phyloP scores from a whole-genome alignment of 1,140 invertebrate genomes.

The Eueides isabella region DNA sequence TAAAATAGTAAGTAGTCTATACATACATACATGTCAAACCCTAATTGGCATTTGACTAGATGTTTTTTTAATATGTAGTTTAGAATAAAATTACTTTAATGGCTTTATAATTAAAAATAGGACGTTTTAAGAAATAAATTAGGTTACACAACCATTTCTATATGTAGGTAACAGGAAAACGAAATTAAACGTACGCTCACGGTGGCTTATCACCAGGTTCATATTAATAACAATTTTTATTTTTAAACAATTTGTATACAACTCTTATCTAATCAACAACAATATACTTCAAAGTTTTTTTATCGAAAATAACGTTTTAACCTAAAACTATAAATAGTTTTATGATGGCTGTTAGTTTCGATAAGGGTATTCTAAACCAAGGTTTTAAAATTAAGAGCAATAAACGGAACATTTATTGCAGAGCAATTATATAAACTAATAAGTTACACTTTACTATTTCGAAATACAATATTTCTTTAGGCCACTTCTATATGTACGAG shows the following conservation, averaged over 20 bases:
- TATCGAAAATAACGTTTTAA: constrained; percentile 56
- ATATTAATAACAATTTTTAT: not conserved
- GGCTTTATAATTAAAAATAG: no score
- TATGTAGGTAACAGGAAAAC: not conserved
- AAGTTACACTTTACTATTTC: not conserved
- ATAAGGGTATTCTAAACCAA: constrained; percentile 51
- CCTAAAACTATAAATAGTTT: constrained; percentile 56
- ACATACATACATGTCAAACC: no score
- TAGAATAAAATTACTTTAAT: not conserved
- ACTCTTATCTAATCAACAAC: constrained; percentile 54
- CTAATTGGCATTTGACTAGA: not conserved
- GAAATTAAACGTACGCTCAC: not conserved
- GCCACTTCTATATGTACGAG: not conserved
- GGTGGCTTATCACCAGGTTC: not conserved
- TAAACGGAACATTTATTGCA: constrained; percentile 44
- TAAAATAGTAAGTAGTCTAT: no score
- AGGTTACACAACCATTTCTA: no score
- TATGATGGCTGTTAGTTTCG: constrained; percentile 54
- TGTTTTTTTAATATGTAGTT: not conserved
- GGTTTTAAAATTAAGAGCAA: constrained; percentile 53
- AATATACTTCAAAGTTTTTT: constrained; percentile 52
- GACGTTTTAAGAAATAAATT: no score
- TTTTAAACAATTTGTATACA: constrained; percentile 15
- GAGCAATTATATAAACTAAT: constrained; percentile 16
- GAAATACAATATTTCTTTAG: not conserved